Percentiles rank a stretch among this genome's conserved stretches.
These are phyloP conservation scores for Tupiocoris notatus DNA, from an alignment of 2,888 invertebrate species.

Conservation along the genomic window DNA sequence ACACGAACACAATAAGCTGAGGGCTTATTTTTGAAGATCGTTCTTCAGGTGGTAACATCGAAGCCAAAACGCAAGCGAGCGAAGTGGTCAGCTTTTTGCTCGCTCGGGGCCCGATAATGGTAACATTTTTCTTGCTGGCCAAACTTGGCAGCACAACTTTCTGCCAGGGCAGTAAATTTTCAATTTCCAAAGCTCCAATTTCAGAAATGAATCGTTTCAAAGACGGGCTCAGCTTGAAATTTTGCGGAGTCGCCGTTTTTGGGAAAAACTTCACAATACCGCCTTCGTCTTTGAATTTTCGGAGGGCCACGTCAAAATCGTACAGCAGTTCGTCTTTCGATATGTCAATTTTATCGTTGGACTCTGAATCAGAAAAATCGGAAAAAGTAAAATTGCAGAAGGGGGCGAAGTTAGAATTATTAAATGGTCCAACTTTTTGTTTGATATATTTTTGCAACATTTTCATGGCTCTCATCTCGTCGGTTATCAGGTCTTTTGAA, in stretches of 20 bases:
- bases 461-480: neutral
- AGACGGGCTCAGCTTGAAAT: too few species aligned
- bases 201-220: too few species aligned
- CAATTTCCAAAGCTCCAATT: neutral
- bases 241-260: neutral
- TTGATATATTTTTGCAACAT: neutral
- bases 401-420: too few species aligned
- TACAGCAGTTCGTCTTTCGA: neutral
- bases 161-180: neutral
- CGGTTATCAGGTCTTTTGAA: neutral
- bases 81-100: neutral
- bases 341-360: neutral
- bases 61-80: neutral
- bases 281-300: neutral
- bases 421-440: neutral
- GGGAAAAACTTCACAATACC: neutral
- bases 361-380: neutral
- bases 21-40: neutral
- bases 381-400: too few species aligned
- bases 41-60: too few species aligned
- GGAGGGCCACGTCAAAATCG: neutral
- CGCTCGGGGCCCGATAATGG: neutral
- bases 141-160: neutral
- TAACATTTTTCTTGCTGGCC: neutral
- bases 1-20: neutral